These are phyloP conservation scores for Diogma glabrata DNA, from an alignment of 2,888 invertebrate species.

Conservation along the genomic window DNA sequence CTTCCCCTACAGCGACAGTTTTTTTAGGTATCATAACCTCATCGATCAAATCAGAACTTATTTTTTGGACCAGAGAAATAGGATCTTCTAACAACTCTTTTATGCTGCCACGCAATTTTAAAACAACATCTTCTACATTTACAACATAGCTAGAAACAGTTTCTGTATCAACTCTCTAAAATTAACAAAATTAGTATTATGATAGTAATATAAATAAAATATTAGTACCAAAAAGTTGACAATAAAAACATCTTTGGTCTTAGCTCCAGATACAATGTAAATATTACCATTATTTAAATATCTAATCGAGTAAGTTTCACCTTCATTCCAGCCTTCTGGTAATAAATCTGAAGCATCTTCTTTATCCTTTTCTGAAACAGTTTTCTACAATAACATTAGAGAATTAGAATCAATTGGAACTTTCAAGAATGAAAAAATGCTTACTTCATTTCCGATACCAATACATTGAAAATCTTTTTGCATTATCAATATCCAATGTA, in stretches of 20 bases:
- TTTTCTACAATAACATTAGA: background rate
- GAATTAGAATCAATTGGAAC: too few relatives aligned
- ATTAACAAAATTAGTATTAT: background rate
- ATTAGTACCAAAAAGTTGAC: constrained; percentile 1
- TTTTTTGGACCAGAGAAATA: background rate
- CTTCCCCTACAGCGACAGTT: background rate
- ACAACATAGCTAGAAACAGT: background rate
- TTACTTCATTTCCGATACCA: background rate
- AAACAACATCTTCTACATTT: background rate
- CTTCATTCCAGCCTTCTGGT: constrained; percentile 6
- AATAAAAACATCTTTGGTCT: constrained; percentile 2
- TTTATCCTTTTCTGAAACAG: background rate
- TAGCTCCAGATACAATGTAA: background rate
- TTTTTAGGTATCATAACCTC: background rate
- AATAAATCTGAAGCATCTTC: constrained; percentile 2
- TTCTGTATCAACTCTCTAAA: background rate
- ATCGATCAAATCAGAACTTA: background rate
- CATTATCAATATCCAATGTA: constrained; percentile 4
- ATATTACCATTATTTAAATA: background rate
- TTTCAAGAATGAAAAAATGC: constrained; percentile 1
- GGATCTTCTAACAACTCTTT: background rate
- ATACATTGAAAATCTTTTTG: background rate
- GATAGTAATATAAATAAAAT: background rate
- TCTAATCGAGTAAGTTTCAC: background rate
- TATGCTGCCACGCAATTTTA: background rate